Percentiles rank a stretch among this genome's conserved stretches.
phyloP scores from a whole-genome alignment of 2,888 invertebrate genomes.

The Leptothorax acervorum region DNA sequence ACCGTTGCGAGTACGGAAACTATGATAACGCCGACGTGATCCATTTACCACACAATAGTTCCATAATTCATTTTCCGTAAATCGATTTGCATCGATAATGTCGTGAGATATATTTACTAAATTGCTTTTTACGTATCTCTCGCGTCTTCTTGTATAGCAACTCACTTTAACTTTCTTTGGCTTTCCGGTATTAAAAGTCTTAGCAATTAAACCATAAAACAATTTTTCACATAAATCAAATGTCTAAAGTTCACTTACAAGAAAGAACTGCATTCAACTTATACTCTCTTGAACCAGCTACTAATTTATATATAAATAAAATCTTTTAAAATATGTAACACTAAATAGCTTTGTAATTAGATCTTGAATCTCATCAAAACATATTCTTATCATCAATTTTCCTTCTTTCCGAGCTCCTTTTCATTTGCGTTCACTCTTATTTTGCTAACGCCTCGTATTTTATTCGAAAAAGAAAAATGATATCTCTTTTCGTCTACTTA shows the following conservation, averaged over 20 bases:
- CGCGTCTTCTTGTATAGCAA: background rate
- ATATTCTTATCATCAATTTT: conserved; percentile 7
- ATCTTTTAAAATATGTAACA: conserved; percentile 16
- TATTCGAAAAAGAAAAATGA: conserved; percentile 1
- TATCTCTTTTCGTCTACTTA: background rate
- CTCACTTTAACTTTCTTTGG: conserved; percentile 30
- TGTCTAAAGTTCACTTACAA: background rate
- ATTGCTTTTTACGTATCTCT: conserved; percentile 6
- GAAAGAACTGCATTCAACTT: background rate
- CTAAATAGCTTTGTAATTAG: background rate
- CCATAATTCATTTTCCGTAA: background rate
- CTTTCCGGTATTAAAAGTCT: conserved; percentile 16
- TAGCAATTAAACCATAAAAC: conserved; percentile 2
- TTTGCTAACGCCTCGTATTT: background rate
- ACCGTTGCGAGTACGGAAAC: conserved; percentile 27
- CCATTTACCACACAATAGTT: background rate
- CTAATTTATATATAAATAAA: conserved; percentile 10
- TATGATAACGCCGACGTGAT: conserved; percentile 17
- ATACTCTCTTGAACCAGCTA: background rate
- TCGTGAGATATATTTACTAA: conserved; percentile 4
- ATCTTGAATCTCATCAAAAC: conserved; percentile 9
- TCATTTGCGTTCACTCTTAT: background rate
- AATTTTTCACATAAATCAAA: conserved; percentile 8
- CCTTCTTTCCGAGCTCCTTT: background rate
- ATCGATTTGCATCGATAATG: conserved; percentile 19